A percentile compares a stretch with the other conserved stretches of the same genome.
Evolutionary conservation across 2,888 invertebrate genomes (phyloP).

Genomic region (Camponotus fellah): DNA sequence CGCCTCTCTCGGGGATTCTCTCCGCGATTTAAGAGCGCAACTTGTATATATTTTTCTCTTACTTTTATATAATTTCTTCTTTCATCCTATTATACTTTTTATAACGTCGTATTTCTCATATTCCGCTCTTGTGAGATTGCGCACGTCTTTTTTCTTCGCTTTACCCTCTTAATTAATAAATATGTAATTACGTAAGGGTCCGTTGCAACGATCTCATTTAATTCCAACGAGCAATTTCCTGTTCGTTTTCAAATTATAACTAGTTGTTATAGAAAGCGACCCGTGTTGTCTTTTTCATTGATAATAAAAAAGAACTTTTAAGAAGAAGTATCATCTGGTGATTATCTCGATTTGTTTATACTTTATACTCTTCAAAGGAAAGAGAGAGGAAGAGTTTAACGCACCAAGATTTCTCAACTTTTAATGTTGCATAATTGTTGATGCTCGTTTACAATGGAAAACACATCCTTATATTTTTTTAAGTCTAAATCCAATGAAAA

Average conservation of each 20-base stretch:
- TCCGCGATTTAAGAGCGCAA: slow-evolving; percentile 20
- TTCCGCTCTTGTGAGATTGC: slow-evolving; percentile 35
- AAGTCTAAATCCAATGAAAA: not conserved
- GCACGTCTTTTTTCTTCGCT: slow-evolving; percentile 46
- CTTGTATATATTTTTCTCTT: slow-evolving; percentile 33
- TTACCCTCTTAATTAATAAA: slow-evolving; percentile 44
- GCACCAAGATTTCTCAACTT: not conserved
- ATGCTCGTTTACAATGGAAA: not conserved
- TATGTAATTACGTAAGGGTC: slow-evolving; percentile 8
- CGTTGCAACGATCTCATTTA: slow-evolving; percentile 34
- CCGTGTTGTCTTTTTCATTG: not conserved
- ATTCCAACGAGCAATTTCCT: not conserved
- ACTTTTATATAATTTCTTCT: slow-evolving; percentile 29
- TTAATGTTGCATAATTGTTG: not conserved
- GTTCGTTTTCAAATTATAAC: not conserved
- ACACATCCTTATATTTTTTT: not conserved
- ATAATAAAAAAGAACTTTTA: slow-evolving; percentile 12
- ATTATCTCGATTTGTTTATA: not conserved
- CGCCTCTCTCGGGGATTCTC: slow-evolving; percentile 6
- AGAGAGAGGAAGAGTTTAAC: not conserved
- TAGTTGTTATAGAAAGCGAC: not conserved
- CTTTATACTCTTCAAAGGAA: not conserved
- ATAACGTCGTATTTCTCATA: slow-evolving; percentile 39
- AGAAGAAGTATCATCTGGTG: not conserved
- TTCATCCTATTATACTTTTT: slow-evolving; percentile 23